Base-by-base conservation (phyloP, 1,140 invertebrate genomes). In the Diorhabda elongata region DNA sequence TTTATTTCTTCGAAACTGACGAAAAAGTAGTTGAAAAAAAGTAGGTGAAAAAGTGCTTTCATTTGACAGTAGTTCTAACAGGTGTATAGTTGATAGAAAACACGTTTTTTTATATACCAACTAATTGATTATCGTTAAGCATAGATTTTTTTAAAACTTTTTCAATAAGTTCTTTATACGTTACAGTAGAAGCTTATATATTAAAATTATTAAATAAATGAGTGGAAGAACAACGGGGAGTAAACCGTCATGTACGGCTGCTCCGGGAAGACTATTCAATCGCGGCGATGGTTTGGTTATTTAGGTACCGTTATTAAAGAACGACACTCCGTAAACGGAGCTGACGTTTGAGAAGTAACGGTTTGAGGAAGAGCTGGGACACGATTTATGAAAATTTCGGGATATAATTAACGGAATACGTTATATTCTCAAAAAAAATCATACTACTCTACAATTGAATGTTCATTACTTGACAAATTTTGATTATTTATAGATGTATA, bases 181-280 rank as follows among this genome's bases (percentile, higher is more conserved):
- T 41, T 42, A 42, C 8, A 42, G 5, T 42, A 42, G 42, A 42
- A 41, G 59, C 42, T 42, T 9, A 57, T 6, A 47, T 42, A 11
- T 64, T 61, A 41, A 43, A 61, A 61, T 5, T 52, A 52, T 52
- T 61, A 43, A 61, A 45, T 43, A 41, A 65, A 52, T 57, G 45
- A 59, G 4, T 71, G 67, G 69, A 73, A 73, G 72, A 73, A 71
- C 67, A 56, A 68, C 41, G 41, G 57, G 11, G 56, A 9, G 26
- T 68, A 60, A 68, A 56, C 73, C 73, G 70, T 71, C 61, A 60
- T 60, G 64, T 61, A 69, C 68, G 68, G 74, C 69, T 67, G 69
- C 67, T 77, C 72, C 66, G 69, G 72, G 74, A 77, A 75, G 74
- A 75, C 73, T 77, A 64, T 44, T 68, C 67, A 47, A 56, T 52